Evolutionary conservation across 2,113 vertebrate species (phyloP), one percentile per base, ranked within the genome.

Genomic region (Bothrops jararaca): DNA sequence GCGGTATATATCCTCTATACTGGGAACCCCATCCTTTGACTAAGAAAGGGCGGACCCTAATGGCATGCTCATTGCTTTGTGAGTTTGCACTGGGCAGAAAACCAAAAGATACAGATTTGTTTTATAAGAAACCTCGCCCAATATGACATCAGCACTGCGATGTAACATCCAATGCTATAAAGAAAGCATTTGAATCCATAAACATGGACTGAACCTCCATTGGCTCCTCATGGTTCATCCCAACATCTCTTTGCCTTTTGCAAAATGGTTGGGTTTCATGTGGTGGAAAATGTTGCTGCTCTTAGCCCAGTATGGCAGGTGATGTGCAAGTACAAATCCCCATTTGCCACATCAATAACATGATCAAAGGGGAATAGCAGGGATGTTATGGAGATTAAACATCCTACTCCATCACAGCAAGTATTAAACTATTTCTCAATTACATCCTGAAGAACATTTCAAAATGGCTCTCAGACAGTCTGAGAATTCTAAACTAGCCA

Each of bases 111-210:
- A 53, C 57, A 93, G 52, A 86, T 88, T 92, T 92, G 39, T 86
- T 20, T 86, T 69, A 24, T 86, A 45, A 86, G 95, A 94, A 92
- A 89, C 96, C 96, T 93, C 96, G 93, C 94, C 95, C 95, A 94
- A 34, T 91, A 96, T 96, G 95, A 96, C 95, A 95, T 97, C 96
- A 96, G 91, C 94, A 92, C 95, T 94, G 92, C 95, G 94, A 95
- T 94, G 93, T 94, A 96, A 96, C 95, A 94, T 96, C 93, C 95
- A 94, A 91, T 94, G 91, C 93, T 26, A 93, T 92, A 64, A 58
- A 90, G 93, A 54, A 58, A 91, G 91, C 1, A 57, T 88, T 86
- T 48, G 45, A 45, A n/a, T 42, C 4, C n/a, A 45, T 88, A 52
- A 69, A 60, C 45, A 56, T 45, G 34, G 24, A 4, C 10, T 89